phyloP scores from a whole-genome alignment of 1,140 invertebrate species.

The Orchestia grillus region DNA sequence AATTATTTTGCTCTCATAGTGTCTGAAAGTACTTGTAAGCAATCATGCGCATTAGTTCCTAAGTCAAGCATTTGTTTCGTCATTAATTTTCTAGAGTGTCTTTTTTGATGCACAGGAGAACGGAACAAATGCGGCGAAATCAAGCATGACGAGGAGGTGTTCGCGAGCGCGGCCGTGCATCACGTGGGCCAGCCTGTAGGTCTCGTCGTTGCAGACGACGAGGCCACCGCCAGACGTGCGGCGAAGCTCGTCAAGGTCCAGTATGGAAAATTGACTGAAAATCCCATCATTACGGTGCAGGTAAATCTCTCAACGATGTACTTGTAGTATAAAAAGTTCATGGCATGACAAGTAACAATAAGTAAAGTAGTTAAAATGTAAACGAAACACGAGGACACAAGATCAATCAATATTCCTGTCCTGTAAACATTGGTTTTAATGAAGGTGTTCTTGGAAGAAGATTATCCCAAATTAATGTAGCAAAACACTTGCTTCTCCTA shows the following conservation, averaged over 20 bases:
- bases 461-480: no score
- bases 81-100: background rate
- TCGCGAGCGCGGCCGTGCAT: constrained; percentile 15
- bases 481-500: no score
- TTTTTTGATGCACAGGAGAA: background rate
- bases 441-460: no score
- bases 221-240: constrained; percentile 77
- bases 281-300: constrained; percentile 76
- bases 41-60: background rate
- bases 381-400: background rate
- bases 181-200: constrained; percentile 34
- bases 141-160: constrained; percentile 37
- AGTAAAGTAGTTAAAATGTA: background rate
- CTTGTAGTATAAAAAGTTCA: background rate
- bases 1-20: no score
- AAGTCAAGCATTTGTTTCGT: background rate
- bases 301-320: constrained; percentile 67
- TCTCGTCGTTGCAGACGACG: constrained; percentile 74
- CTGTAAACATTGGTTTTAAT: no score
- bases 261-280: constrained; percentile 74
- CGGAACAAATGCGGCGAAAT: background rate
- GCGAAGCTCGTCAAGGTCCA: constrained; percentile 78
- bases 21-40: no score
- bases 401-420: background rate
- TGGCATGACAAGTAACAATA: background rate